Evolutionary conservation across 2,113 vertebrate species (phyloP).

Genomic region (Python bivittatus): DNA sequence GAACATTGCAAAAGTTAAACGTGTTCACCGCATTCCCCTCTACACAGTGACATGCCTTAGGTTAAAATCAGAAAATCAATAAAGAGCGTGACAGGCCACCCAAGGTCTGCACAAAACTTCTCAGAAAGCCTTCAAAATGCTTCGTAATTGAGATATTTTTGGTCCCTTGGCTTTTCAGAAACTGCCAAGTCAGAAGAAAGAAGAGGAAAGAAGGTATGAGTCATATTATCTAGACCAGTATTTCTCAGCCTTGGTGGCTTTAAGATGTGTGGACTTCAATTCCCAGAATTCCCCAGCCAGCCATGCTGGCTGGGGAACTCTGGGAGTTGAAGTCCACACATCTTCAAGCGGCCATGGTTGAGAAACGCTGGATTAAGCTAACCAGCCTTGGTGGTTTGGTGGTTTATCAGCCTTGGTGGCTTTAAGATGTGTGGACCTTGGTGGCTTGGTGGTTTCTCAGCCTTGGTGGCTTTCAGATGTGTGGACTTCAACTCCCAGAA

Average conservation of each 20-base stretch:
- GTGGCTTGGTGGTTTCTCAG: too few species aligned
- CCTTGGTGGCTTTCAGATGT: too few species aligned
- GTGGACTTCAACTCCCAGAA: background rate
- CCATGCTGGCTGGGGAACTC: background rate
- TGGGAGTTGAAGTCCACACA: background rate
- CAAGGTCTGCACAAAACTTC: background rate
- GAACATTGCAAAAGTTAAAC: background rate
- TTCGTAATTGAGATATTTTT: background rate
- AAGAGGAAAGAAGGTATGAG: background rate
- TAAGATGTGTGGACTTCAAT: too few species aligned
- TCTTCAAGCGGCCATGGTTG: background rate
- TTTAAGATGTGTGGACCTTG: too few species aligned
- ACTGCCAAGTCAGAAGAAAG: background rate
- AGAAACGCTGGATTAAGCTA: too few species aligned
- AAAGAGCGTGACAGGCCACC: background rate
- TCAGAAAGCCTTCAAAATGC: background rate
- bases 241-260: too few species aligned
- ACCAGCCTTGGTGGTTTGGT: too few species aligned
- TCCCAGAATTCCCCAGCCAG: too few species aligned
- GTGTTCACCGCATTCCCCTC: fast-evolving
- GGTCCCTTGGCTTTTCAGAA: background rate
- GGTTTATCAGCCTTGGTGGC: too few species aligned
- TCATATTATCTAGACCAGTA: background rate
- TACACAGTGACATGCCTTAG: too few species aligned
- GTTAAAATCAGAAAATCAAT: background rate